phyloP scores from a whole-genome alignment of 2,797 vertebrate genomes.

The Phrynocephalus vlangalii region DNA sequence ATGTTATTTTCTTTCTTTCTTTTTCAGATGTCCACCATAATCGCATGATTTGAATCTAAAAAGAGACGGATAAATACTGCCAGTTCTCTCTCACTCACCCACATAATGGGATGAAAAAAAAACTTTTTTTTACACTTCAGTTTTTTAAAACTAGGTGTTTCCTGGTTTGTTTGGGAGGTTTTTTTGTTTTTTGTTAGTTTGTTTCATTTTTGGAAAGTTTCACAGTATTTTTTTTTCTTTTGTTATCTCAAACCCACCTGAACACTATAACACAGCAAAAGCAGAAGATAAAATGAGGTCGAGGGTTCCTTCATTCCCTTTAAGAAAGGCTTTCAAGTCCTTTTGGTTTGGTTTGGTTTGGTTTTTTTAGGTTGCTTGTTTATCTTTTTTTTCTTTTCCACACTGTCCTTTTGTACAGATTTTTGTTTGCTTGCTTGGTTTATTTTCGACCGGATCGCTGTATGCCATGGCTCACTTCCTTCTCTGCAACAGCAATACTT shows the following conservation, averaged over 20 bases:
- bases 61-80: constrained; percentile 13
- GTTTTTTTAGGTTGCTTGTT: neutral
- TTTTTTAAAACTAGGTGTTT: constrained; percentile 75
- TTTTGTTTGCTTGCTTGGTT: neutral
- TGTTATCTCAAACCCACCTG: constrained; percentile 80
- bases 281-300: constrained; percentile 59
- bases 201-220: constrained; percentile 78
- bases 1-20: constrained; percentile 1
- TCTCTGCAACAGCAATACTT: constrained; percentile 73
- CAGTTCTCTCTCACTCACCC: constrained; percentile 53
- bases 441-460: constrained; percentile 44
- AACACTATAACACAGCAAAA: constrained; percentile 58
- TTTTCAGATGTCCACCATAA: constrained; percentile 22
- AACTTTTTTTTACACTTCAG: constrained; percentile 63
- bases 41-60: constrained; percentile 17
- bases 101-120: constrained; percentile 36
- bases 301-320: constrained; percentile 61
- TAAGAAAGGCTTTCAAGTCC: constrained; percentile 59
- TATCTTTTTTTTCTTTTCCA: constrained; percentile 28
- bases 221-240: constrained; percentile 84
- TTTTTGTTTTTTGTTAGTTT: neutral
- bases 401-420: constrained; percentile 44
- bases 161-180: constrained; percentile 50
- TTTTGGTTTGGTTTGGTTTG: neutral
- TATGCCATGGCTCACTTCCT: constrained; percentile 74